A percentile compares a stretch with the other conserved stretches of the same genome.
These are phyloP conservation scores for Oxyruncus cristatus DNA, from an alignment of 2,113 vertebrate species.

Conservation along the genomic window DNA sequence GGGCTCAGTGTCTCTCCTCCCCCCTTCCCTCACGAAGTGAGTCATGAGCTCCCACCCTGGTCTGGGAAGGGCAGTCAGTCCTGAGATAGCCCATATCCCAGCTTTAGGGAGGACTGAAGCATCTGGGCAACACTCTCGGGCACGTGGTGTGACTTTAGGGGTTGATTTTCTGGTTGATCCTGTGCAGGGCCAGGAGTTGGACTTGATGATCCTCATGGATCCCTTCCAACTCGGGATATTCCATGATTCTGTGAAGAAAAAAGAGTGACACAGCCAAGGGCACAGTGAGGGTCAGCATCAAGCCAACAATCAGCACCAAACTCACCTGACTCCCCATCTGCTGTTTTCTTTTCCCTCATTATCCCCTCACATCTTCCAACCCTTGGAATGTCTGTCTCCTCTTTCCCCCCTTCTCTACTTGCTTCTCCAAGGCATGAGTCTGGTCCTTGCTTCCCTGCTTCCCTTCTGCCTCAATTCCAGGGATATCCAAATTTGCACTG, in stretches of 20 bases:
- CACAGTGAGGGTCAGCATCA: not conserved
- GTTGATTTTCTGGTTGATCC: not conserved
- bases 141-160: not conserved
- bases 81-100: not conserved
- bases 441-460: not conserved
- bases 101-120: not conserved
- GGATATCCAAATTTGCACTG: not conserved
- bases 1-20: not conserved
- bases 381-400: not conserved
- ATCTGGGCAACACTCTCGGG: not conserved
- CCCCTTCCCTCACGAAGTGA: not conserved
- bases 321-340: not conserved
- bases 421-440: not conserved
- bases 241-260: not conserved
- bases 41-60: not conserved
- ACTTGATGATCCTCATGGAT: not conserved
- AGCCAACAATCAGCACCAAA: not conserved
- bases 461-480: not conserved
- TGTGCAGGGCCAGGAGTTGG: not conserved
- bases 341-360: not conserved
- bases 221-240: not conserved
- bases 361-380: not conserved
- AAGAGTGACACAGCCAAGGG: too few relatives aligned
- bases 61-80: accelerated
- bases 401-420: not conserved